phyloP scores from a whole-genome alignment of 2,113 vertebrate species.

The Tachysurus vachellii region DNA sequence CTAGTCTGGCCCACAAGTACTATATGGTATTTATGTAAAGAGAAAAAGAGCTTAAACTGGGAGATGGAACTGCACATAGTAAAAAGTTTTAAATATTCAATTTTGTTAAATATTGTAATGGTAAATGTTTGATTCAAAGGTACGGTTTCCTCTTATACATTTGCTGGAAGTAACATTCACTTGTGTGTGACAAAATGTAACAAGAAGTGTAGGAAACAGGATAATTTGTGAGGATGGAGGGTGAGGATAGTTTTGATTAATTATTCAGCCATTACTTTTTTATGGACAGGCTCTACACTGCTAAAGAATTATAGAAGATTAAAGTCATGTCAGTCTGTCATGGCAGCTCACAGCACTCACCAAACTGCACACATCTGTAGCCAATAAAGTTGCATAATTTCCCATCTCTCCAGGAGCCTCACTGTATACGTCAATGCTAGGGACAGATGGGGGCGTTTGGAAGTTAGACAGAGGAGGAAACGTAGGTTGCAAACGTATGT shows the following conservation, averaged over 20 bases:
- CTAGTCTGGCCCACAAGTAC: not conserved
- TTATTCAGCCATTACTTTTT: constrained; percentile 1
- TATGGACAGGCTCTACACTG: constrained; percentile 8
- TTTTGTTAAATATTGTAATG: not conserved
- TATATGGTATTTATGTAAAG: not conserved
- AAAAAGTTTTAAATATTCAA: not conserved
- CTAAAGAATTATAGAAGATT: constrained; percentile 3
- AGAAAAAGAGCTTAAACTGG: not conserved
- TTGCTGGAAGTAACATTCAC: not conserved
- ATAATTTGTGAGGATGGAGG: not conserved
- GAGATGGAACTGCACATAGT: not conserved
- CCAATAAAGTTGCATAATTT: constrained; percentile 51
- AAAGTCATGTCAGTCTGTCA: constrained; percentile 21
- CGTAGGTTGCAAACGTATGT: constrained; percentile 21
- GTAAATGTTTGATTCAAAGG: not conserved
- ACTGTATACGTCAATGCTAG: constrained; percentile 40
- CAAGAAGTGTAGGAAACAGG: not conserved
- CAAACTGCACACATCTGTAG: constrained; percentile 43
- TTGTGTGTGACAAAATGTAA: not conserved
- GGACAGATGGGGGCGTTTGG: constrained; percentile 9
- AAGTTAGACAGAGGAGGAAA: not conserved
- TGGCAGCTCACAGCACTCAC: not conserved
- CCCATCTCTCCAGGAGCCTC: constrained; percentile 33
- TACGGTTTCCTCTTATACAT: not conserved
- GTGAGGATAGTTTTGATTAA: not conserved